These are phyloP conservation scores for Lymantria monacha DNA, from an alignment of 2,888 invertebrate genomes.

Conservation along the genomic window DNA sequence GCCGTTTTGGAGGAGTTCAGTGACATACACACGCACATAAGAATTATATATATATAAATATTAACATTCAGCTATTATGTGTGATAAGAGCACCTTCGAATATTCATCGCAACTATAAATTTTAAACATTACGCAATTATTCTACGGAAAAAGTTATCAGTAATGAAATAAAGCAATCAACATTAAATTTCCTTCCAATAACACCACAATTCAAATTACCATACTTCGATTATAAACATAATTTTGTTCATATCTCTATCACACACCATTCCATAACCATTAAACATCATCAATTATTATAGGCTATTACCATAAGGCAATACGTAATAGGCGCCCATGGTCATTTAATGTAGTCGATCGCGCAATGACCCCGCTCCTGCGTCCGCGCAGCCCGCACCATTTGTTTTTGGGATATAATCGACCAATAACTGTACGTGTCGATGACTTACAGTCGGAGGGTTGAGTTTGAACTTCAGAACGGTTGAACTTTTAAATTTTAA, in stretches of 20 bases:
- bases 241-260: conserved; percentile 4
- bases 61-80: no score
- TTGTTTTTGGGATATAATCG: conserved; percentile 61
- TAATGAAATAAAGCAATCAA: not conserved
- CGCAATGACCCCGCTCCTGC: conserved; percentile 69
- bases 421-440: conserved; percentile 43
- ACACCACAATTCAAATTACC: conserved; percentile 1
- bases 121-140: no score
- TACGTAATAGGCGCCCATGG: conserved; percentile 56
- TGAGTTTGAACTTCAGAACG: conserved; percentile 3
- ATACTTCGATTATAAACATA: not conserved
- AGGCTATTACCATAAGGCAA: conserved; percentile 37
- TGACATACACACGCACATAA: no score
- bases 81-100: no score
- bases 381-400: conserved; percentile 43
- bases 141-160: no score
- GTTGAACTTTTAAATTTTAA: not conserved
- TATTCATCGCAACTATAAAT: no score
- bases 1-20: no score
- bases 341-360: conserved; percentile 69
- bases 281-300: conserved; percentile 18
- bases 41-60: no score
- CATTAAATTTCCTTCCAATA: not conserved
- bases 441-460: conserved; percentile 19
- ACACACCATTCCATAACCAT: conserved; percentile 13